These are phyloP conservation scores for Lepilemur septentrionalis DNA, from an alignment of 2,797 vertebrate genomes.

Conservation along the genomic window DNA sequence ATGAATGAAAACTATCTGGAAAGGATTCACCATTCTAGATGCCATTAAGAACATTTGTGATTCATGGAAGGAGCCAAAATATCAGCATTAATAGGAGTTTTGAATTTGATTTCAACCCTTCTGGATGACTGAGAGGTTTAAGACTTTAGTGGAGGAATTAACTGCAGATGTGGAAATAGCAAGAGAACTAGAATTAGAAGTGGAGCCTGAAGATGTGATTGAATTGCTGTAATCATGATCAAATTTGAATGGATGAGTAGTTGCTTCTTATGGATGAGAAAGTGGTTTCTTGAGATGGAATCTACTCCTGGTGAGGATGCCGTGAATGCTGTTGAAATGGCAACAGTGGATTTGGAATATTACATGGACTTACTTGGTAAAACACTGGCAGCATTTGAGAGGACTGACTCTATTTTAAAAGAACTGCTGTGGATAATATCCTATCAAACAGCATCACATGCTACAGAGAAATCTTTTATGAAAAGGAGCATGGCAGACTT, in stretches of 20 bases:
- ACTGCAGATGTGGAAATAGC: neutral
- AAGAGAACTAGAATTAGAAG: neutral
- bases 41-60: neutral
- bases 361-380: neutral
- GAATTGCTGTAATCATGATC: neutral
- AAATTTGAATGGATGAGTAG: neutral
- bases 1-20: neutral
- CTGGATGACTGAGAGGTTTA: neutral
- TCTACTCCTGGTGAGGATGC: neutral
- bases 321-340: neutral
- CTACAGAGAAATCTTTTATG: neutral
- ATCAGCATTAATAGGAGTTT: neutral
- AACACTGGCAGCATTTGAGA: neutral
- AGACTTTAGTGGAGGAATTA: neutral
- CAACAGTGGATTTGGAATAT: neutral
- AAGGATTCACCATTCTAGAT: neutral
- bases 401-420: neutral
- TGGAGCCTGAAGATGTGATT: neutral
- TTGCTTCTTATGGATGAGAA: neutral
- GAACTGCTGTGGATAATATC: neutral
- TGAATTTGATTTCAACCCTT: neutral
- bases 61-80: neutral
- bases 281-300: neutral
- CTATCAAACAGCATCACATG: neutral
- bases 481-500: neutral